These are phyloP conservation scores for Gryllus bimaculatus DNA, from an alignment of 1,140 invertebrate genomes.

Conservation along the genomic window DNA sequence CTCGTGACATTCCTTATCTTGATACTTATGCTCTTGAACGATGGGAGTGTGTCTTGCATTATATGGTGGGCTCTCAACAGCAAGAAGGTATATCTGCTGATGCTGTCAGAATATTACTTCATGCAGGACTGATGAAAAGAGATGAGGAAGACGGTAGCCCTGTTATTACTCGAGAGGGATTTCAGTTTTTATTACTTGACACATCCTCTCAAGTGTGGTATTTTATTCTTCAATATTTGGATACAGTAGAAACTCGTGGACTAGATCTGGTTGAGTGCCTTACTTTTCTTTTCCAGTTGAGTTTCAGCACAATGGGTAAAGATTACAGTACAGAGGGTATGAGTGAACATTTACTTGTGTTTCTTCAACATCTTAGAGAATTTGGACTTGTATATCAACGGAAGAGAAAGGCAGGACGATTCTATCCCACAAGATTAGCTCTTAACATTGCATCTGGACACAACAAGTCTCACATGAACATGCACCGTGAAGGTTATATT, in stretches of 20 bases:
- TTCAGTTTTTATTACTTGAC: slow-evolving; percentile 91
- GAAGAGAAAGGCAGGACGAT: slow-evolving; percentile 83
- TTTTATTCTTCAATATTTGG: slow-evolving; percentile 91
- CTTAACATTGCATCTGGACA: slow-evolving; percentile 75
- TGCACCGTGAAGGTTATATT: slow-evolving; percentile 67
- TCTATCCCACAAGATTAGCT: slow-evolving; percentile 89
- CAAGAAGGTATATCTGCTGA: slow-evolving; percentile 85
- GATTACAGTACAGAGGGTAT: slow-evolving; percentile 95
- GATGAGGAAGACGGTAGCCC: slow-evolving; percentile 74
- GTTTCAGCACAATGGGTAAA: slow-evolving; percentile 90
- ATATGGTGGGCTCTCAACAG: slow-evolving; percentile 86
- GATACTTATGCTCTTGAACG: slow-evolving; percentile 88
- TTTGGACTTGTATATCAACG: slow-evolving; percentile 95
- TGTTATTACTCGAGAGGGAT: slow-evolving; percentile 83
- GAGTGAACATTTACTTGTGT: slow-evolving; percentile 75
- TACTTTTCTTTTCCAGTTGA: slow-evolving; percentile 90
- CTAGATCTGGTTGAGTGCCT: slow-evolving; percentile 84
- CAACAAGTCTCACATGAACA: slow-evolving; percentile 39
- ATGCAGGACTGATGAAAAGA: slow-evolving; percentile 85
- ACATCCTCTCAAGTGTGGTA: slow-evolving; percentile 92
- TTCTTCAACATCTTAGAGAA: slow-evolving; percentile 91
- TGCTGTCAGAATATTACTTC: slow-evolving; percentile 81
- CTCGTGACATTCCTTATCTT: slow-evolving; percentile 76
- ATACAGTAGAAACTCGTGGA: slow-evolving; percentile 77
- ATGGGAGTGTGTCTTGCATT: slow-evolving; percentile 95